Conservation (phyloP, 2,888 invertebrate genomes). For the Epistrophe grossulariae region DNA sequence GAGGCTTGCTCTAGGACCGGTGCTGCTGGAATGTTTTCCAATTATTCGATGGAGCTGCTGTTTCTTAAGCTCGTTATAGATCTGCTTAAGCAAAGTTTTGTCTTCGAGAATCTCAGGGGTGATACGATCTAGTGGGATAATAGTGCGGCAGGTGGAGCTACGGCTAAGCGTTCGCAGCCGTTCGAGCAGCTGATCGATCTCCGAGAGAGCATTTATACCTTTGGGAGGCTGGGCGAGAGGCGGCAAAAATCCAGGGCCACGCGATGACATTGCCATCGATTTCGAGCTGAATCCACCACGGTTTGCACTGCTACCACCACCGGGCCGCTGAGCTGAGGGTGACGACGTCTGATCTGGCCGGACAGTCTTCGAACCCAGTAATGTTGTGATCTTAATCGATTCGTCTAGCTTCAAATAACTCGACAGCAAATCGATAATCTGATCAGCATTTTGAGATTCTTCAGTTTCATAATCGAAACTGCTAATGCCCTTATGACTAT, state of each 20-base stretch:
- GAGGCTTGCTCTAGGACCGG: conserved; percentile 71
- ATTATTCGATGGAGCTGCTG: conserved; percentile 81
- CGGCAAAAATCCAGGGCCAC: conserved; percentile 77
- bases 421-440: conserved; percentile 80
- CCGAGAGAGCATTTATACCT: conserved; percentile 73
- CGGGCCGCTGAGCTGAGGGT: conserved; percentile 80
- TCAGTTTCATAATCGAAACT: conserved; percentile 68
- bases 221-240: conserved; percentile 48
- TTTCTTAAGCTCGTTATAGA: conserved; percentile 81
- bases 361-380: conserved; percentile 80
- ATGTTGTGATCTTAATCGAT: conserved; percentile 79
- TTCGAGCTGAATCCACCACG: conserved; percentile 58
- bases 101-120: conserved; percentile 90
- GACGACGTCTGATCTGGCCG: conserved; percentile 81
- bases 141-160: conserved; percentile 69
- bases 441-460: conserved; percentile 77
- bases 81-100: conserved; percentile 87
- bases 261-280: conserved; percentile 70
- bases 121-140: conserved; percentile 86
- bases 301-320: neutral
- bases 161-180: conserved; percentile 77
- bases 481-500: conserved; percentile 69
- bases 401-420: conserved; percentile 79
- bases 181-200: conserved; percentile 78
- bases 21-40: conserved; percentile 78